Base-by-base conservation (phyloP, 2,113 vertebrate species). In the Chascanopsetta lugubris region DNA sequence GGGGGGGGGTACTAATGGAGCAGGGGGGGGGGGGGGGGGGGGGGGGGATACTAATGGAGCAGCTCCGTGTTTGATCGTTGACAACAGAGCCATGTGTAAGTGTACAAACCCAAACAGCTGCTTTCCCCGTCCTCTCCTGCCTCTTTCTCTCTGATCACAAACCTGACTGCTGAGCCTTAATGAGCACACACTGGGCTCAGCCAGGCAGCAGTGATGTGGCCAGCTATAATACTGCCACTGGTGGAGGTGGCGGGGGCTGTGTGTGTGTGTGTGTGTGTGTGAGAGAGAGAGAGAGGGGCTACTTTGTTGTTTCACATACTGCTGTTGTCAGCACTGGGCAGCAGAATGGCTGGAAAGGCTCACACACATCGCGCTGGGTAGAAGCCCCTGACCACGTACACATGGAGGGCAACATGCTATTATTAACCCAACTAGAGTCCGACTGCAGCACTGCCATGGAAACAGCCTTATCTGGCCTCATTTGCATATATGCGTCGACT, bases 161-260 rank as follows among this genome's bases (percentile, higher is more conserved):
- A 58, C 61, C 63, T 72, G 57, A 70, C 50, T 61, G 6, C 29
- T 69, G 69, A 74, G 65, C 51, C 71, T 72, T 87, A 87, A 85
- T 85, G 72, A 83, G 74, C 70, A 27, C 47, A 59, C 63, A 68
- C 18, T 32, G 48, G 32, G 48, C 53, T 70, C 72, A 55, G 79
- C 6, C 65, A 72, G 43, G 77, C 83, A 71, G 81, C 71, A 83
- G 71, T 51, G 47, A 78, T 74, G 42, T 58, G 71, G 63, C 80
- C 75, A 57, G 67, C 51, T 58, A 1, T 21, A 21, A 2, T 20
- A 56, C 45, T 51, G 46, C 57, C 73, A 64, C 10, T 34, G 66
- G 61, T 59, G 51, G 46, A 65, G 36, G 43, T 24, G 3, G 24
- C 22, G 27, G 36, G 32, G 45, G 15, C 46, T 50, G 18, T 42